Evolutionary conservation across 1,140 invertebrate genomes (phyloP), one percentile per base, ranked within the genome.

Genomic region (Hyposmocoma kahamanoa): DNA sequence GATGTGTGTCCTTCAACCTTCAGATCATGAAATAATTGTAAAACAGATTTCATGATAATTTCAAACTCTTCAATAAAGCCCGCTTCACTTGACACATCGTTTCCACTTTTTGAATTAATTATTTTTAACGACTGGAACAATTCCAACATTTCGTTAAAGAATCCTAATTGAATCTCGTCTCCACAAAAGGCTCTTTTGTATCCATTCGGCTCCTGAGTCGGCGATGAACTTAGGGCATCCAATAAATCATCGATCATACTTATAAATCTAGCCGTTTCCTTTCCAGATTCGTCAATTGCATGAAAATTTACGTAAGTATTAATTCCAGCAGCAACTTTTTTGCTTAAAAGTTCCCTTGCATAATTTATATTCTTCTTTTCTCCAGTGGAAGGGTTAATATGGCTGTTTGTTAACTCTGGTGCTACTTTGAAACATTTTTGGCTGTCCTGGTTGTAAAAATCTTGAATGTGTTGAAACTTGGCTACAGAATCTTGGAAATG

Each of bases 21-120:
- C 30, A 69, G 36, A 22, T 71, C 68, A 26, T 60, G 52, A 50
- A 51, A 67, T 24, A 59, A 42, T 3, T 41, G 11, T 36, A 45
- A 42, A 28, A 62, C 21, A n/a, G 60, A 62, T 32, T 45, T 61
- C 17, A 68, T 52, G 4, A 56, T 60, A 17, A 53, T 53, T 56
- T 59, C 42, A 18, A 56, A 62, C 21, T 50, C 50, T 30, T 53
- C n/a, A 26, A 59, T 53, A 17, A 56, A 62, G 19, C 50, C 55
- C 0, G 53, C 21, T 3, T 28, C 22, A 11, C 26, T 21, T n/a
- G 60, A 59, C 26, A 44, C 30, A 46, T 59, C 21, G 21, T 44
- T 20, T 2, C 56, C 56, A 44, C 41, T 50, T 15, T 49, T 42
- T 18, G 41, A 52, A 18, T 58, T 36, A 17, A 24, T 47, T 47